These are phyloP conservation scores for Drosophila planitibia DNA, from an alignment of 2,888 invertebrate genomes.

Conservation along the genomic window DNA sequence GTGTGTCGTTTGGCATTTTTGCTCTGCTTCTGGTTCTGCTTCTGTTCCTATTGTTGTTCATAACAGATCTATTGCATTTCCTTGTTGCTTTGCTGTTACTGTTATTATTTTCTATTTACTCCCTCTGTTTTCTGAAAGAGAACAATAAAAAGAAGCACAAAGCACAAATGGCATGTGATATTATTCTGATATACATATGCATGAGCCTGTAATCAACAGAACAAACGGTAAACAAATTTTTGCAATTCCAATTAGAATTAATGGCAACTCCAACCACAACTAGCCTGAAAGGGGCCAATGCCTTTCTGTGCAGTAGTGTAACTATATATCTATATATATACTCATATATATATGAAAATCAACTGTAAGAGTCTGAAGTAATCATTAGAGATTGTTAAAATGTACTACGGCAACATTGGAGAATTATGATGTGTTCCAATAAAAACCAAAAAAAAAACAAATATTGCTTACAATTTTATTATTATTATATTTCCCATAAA, in stretches of 20 bases:
- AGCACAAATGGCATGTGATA: constrained; percentile 35
- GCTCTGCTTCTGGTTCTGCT: constrained; percentile 28
- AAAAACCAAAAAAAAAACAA: not conserved
- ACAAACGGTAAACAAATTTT: constrained; percentile 52
- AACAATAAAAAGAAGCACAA: constrained; percentile 18
- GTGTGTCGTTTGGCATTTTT: constrained; percentile 37
- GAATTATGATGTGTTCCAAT: not conserved
- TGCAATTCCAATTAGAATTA: constrained; percentile 52
- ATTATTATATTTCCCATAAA: not conserved
- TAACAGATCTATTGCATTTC: constrained; percentile 52
- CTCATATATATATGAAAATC: no score
- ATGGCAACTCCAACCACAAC: constrained; percentile 17
- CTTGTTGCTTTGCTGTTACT: constrained; percentile 37
- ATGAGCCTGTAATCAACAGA: constrained; percentile 35
- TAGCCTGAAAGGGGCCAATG: constrained; percentile 14
- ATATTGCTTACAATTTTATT: not conserved
- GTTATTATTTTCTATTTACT: constrained; percentile 32
- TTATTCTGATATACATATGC: constrained; percentile 46
- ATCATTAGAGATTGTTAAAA: not conserved
- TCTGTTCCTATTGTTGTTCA: constrained; percentile 35
- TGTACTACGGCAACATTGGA: not conserved
- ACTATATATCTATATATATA: no score
- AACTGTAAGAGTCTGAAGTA: not conserved
- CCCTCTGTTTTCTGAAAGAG: constrained; percentile 17
- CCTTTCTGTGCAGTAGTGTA: constrained; percentile 1